A percentile compares a stretch with the other conserved stretches of the same genome.
These are phyloP conservation scores for Gambusia affinis DNA, from an alignment of 2,113 vertebrate genomes.

Conservation along the genomic window DNA sequence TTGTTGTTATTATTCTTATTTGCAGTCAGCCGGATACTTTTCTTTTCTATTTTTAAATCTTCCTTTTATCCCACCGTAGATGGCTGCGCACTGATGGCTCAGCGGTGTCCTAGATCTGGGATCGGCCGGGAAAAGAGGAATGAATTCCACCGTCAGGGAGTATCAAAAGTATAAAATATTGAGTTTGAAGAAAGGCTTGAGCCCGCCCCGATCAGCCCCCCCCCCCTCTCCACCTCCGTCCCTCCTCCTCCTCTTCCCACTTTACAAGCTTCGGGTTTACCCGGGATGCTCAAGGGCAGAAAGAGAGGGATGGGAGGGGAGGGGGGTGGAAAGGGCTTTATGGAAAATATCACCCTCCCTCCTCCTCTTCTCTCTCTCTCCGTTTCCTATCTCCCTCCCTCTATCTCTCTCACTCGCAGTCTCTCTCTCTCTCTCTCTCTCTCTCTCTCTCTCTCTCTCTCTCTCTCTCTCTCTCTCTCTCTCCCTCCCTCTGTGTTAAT, in stretches of 20 bases:
- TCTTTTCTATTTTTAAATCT: constrained; percentile 1
- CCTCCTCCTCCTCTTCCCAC: constrained; percentile 64
- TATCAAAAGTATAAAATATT: constrained; percentile 78
- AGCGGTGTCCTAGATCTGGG: constrained; percentile 74
- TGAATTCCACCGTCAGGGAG: constrained; percentile 69
- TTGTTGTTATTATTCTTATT: constrained; percentile 7
- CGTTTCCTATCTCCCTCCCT: constrained; percentile 49
- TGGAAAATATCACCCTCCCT: constrained; percentile 79
- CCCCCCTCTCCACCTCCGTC: constrained; percentile 31
- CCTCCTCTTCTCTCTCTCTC: constrained; percentile 29
- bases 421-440: constrained; percentile 60
- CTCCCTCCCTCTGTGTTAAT: constrained; percentile 82
- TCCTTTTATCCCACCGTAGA: constrained; percentile 42
- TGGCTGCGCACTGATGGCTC: constrained; percentile 44
- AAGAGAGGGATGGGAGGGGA: constrained; percentile 63
- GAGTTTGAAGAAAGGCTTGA: constrained; percentile 75
- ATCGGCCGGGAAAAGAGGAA: constrained; percentile 48
- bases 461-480: constrained; percentile 59
- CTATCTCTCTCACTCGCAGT: constrained; percentile 20
- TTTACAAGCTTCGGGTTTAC: constrained; percentile 81
- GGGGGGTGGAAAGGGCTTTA: constrained; percentile 73
- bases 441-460: constrained; percentile 58
- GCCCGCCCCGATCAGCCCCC: constrained; percentile 52
- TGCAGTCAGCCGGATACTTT: constrained; percentile 63
- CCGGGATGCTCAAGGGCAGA: constrained; percentile 86